phyloP scores from a whole-genome alignment of 2,888 invertebrate species.

The Scotopteryx bipunctaria region DNA sequence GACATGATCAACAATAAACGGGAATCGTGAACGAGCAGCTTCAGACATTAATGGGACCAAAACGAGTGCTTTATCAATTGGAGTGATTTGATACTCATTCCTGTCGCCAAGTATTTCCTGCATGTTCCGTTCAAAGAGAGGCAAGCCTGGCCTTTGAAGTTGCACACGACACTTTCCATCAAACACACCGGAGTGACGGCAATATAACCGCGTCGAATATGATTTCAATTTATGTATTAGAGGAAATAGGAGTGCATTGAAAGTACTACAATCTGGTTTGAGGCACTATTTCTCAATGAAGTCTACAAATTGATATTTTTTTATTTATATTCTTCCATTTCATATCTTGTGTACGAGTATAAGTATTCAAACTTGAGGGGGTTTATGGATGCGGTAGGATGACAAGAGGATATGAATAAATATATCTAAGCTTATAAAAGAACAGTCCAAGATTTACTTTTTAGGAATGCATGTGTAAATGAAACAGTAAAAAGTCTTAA shows the following conservation, averaged over 20 bases:
- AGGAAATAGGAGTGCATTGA: not conserved
- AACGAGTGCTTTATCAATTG: not conserved
- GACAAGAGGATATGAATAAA: too few species aligned
- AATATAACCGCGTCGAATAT: slow-evolving; percentile 9
- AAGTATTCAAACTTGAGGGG: too few species aligned
- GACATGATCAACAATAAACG: too few species aligned
- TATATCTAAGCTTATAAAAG: too few species aligned
- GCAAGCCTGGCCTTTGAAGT: slow-evolving; percentile 4
- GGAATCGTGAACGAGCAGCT: not conserved
- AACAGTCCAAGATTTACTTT: too few species aligned
- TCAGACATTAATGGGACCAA: not conserved
- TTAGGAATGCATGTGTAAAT: not conserved
- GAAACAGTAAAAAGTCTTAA: not conserved
- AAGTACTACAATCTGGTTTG: not conserved
- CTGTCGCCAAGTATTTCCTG: slow-evolving; percentile 6
- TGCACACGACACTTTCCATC: slow-evolving; percentile 13
- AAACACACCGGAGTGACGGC: slow-evolving; percentile 8
- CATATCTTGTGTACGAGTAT: too few species aligned
- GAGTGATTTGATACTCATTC: slow-evolving; percentile 8
- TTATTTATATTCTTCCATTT: not conserved
- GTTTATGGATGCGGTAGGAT: too few species aligned
- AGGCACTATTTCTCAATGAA: too few species aligned
- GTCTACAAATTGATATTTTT: not conserved
- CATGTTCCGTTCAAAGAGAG: slow-evolving; percentile 5
- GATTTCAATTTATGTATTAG: slow-evolving; percentile 7